Base-by-base conservation (phyloP, 1,140 invertebrate genomes). In the Zaprionus gabonicus region DNA sequence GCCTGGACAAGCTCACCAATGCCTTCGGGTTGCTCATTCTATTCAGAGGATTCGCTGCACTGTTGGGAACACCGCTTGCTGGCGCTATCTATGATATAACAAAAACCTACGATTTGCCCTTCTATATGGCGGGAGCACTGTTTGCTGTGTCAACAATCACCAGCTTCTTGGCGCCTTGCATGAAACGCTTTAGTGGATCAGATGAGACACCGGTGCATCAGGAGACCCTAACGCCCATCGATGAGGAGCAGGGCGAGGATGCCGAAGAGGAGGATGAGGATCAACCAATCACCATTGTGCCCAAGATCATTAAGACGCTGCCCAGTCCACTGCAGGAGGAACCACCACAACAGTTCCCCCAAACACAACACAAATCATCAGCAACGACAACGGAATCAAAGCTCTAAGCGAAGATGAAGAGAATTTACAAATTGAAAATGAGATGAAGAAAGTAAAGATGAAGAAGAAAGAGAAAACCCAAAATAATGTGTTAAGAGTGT, bases 21-120 rank as follows among this genome's bases (percentile, higher is more conserved):
- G 98, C 98, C 23, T 99, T 99, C 93, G 99, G 99, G 36, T 94
- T 99, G 60, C 94, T 99, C 56, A 98, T 99, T 80, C 94, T 99
- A 74, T 99, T 99, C 94, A 95, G 98, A 93, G 99, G 99, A 23
- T 96, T 96, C 36, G 97, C 98, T 28, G 97, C 97, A 3, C 97
- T 99, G 41, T 93, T 99, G 44, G 97, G 97, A 1, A 96, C 96
- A 7, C 96, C 96, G 5, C 92, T 97, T 51, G 96, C 96, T 84
- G 98, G 98, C 64, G 96, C 95, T 36, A 95, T 99, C 25, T 98
- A 96, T 84, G 98, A 99, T 91, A 94, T 95, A 0, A 99, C 98
- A 0, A 92, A 96, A 68, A 96, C 95, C 74, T 99, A 98, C 88
- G 95, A 96, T 82, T 95, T 97, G 20, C 96, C 98, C 20, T 99